A percentile compares a stretch with the other conserved stretches of the same genome.
phyloP scores from a whole-genome alignment of 2,113 vertebrate genomes.

The Gambusia holbrooki region DNA sequence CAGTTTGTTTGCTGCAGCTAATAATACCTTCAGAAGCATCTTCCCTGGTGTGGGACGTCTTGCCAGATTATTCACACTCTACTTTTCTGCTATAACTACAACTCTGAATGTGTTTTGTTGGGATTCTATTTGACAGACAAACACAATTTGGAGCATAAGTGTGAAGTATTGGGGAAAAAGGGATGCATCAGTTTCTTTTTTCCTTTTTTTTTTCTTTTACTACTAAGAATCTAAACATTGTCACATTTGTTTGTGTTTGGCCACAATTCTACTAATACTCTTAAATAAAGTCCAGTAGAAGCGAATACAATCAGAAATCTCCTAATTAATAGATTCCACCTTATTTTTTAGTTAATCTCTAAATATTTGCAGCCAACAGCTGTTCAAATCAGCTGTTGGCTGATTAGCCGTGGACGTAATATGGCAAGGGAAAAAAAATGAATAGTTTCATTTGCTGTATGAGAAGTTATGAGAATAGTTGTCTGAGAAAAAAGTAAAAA shows the following conservation, averaged over 20 bases:
- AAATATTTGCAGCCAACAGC: not conserved
- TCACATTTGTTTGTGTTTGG: not conserved
- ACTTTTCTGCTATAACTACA: not conserved
- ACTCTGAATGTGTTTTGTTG: not conserved
- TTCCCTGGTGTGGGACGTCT: not conserved
- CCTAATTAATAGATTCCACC: no score
- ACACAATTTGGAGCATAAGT: not conserved
- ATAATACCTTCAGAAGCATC: constrained; percentile 2
- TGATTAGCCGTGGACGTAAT: no score
- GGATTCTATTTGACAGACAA: not conserved
- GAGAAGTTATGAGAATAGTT: no score
- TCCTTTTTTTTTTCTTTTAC: no score
- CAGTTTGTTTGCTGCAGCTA: constrained; percentile 4
- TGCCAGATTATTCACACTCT: not conserved
- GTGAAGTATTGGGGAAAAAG: not conserved
- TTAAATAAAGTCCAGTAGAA: no score
- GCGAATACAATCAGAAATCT: not conserved
- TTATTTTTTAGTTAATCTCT: not conserved
- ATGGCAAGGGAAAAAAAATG: no score
- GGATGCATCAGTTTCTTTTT: not conserved
- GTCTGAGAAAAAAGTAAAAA: no score
- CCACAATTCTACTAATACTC: not conserved
- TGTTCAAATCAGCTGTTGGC: not conserved
- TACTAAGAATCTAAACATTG: no score
- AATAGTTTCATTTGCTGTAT: no score